Evolutionary conservation across 2,797 vertebrate genomes (phyloP).

Genomic region (Distichodus sexfasciatus): DNA sequence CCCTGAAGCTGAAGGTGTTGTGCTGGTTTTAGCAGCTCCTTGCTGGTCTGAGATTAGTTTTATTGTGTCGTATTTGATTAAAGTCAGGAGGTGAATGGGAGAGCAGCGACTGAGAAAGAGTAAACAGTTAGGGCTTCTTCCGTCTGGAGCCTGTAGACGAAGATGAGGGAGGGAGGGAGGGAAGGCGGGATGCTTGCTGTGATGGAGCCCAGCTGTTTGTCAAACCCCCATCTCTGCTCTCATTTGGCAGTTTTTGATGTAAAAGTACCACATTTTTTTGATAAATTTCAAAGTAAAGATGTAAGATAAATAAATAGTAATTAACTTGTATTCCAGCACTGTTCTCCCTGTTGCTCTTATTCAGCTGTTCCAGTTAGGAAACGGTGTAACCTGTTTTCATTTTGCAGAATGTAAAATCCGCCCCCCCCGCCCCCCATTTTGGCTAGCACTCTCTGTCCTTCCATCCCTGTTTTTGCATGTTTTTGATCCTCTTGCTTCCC

Average conservation of each 20-base stretch:
- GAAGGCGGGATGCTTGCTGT: neutral
- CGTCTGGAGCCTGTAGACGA: too few species aligned
- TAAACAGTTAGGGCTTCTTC: slow-evolving; percentile 2
- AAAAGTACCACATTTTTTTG: neutral
- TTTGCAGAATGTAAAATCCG: neutral
- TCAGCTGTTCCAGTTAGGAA: neutral
- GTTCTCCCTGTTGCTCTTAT: too few species aligned
- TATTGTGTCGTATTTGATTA: neutral
- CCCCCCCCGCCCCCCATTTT: neutral
- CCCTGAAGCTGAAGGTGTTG: neutral
- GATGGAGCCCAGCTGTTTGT: slow-evolving; percentile 32
- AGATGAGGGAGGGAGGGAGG: neutral
- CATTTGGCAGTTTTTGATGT: neutral
- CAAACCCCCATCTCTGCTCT: neutral
- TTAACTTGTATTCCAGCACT: too few species aligned
- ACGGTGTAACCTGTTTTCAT: neutral
- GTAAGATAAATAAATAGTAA: too few species aligned
- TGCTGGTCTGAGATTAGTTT: neutral
- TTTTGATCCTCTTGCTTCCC: slow-evolving; percentile 35
- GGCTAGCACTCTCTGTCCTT: slow-evolving; percentile 4
- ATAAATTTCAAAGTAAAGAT: neutral
- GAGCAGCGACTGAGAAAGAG: neutral
- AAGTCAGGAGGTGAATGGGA: slow-evolving; percentile 5
- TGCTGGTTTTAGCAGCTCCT: neutral
- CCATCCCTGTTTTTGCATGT: neutral